Conservation (phyloP, 2,113 vertebrate genomes). For the Corydoras maculifer region DNA sequence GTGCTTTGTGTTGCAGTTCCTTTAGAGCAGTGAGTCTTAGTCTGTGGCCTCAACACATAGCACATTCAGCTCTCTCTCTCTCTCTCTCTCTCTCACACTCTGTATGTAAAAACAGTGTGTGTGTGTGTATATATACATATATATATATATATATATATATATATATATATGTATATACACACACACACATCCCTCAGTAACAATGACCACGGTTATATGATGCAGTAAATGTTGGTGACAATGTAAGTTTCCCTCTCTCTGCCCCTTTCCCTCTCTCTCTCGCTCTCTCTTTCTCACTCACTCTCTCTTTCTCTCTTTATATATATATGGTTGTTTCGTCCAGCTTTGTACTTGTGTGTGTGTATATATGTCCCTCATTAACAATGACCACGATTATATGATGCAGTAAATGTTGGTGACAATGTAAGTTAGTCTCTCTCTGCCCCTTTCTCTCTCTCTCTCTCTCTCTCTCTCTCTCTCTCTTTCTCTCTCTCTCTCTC, state of each 20-base stretch:
- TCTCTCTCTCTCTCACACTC: no score
- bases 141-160: slow-evolving; percentile 36
- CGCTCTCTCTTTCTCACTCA: slow-evolving; percentile 48
- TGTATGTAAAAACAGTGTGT: slow-evolving; percentile 37
- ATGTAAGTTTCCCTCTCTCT: no score
- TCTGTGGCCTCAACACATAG: no score
- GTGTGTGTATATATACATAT: slow-evolving; percentile 39
- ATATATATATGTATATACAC: slow-evolving; percentile 23
- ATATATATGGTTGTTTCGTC: no score
- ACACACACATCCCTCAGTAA: no score
- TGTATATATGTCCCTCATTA: slow-evolving; percentile 61
- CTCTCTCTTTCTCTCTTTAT: slow-evolving; percentile 7
- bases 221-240: no score
- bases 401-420: slow-evolving; percentile 88
- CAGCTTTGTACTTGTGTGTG: no score
- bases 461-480: slow-evolving; percentile 42
- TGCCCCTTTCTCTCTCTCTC: slow-evolving; percentile 56
- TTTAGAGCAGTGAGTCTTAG: slow-evolving; percentile 46
- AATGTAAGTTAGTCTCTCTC: slow-evolving; percentile 75
- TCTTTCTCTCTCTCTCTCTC: slow-evolving; percentile 18
- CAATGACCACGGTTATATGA: no score
- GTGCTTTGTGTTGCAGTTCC: slow-evolving; percentile 71
- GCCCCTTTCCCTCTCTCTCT: slow-evolving; percentile 56
- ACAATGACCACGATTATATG: slow-evolving; percentile 91
- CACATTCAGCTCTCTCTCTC: no score